Evolutionary conservation across 2,888 invertebrate genomes (phyloP), one percentile per base, ranked within the genome.

Genomic region (Alloscopus bannaensis): DNA sequence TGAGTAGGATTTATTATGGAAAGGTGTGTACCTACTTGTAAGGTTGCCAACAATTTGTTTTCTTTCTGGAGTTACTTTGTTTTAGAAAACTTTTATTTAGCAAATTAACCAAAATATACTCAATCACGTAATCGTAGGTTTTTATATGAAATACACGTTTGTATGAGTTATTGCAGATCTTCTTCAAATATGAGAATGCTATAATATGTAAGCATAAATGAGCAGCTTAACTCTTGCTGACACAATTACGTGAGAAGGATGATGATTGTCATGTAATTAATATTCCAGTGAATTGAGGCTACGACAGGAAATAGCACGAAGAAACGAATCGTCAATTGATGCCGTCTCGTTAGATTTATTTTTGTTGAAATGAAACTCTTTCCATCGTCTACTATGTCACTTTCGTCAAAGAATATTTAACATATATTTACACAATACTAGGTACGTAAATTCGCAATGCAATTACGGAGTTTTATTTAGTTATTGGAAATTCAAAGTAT

Each of bases 281-380:
- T 22, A 40, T 18, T 22, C 8, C 13, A 40, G 20, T 64, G n/a
- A 45, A 24, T 42, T 26, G 1, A 36, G 36, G n/a, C 1, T 22
- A 60, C 36, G 40, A 60, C 18, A 60, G 36, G 60, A 65, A 28
- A 55, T 70, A 69, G 22, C 36, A 64, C 64, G 40, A 66, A 68
- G 24, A 26, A 77, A 69, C 62, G 77, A 70, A 62, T 77, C 77
- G 77, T 77, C 75, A 60, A 60, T 65, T 60, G 68, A 76, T 76
- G 75, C 75, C 75, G 75, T 76, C 75, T 75, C 24, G 40, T 55
- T 59, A 71, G 64, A 64, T 22, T 73, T 73, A 73, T 65, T 73
- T 73, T 73, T 70, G 20, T 73, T 60, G 29, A 60, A 22, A 29
- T n/a, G 1, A 6, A 60, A 22, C 22, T 60, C 40, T 40, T 60